Base-by-base conservation (phyloP, 2,113 vertebrate genomes). In the Scopus umbretta region DNA sequence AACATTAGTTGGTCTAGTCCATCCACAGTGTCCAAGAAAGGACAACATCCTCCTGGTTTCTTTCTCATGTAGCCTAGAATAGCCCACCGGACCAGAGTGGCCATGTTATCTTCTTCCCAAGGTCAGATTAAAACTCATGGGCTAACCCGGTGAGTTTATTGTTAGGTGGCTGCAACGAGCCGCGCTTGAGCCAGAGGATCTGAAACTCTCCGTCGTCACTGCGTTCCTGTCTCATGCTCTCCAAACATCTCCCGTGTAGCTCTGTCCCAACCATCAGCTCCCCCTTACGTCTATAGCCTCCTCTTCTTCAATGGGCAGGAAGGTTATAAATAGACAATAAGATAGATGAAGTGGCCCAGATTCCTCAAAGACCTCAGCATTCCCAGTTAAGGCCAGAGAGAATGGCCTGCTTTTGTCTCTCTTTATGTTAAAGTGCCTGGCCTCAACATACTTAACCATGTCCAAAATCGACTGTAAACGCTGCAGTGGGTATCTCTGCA, bases 91-190 rank as follows among this genome's bases (percentile, higher is more conserved):
- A 50, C 9, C n/a, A 36, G n/a, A 76, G 11, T 7, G 29, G 23
- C 21, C 22, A 45, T 13, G 6, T 67, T 27, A 13, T 30, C 22
- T 82, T 75, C 66, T 86, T 42, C 32, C 9, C 0, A 0, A 47
- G 30, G 30, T 20, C 22, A 10, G 6, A 47, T 88, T 76, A 50
- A 84, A 83, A 61, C 22, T 36, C 16, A 13, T 36, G 42, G 40
- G 47, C 65, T 72, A 78, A 30, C 7, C 18, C 26, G 12, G 12
- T 25, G 25, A 27, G n/a, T 36, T 87, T 70, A 27, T 9, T 43
- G 18, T 62, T 62, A 53, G 49, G 27, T 32, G 71, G 58, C 66
- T 14, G 21, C 66, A 58, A 13, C 22, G 13, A 71, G 55, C 29
- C n/a, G 56, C 3, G 3, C n/a, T 66, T 66, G 42, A 74, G 45